Conservation (phyloP, 2,888 invertebrate species). For the Drosophila mulleri region DNA sequence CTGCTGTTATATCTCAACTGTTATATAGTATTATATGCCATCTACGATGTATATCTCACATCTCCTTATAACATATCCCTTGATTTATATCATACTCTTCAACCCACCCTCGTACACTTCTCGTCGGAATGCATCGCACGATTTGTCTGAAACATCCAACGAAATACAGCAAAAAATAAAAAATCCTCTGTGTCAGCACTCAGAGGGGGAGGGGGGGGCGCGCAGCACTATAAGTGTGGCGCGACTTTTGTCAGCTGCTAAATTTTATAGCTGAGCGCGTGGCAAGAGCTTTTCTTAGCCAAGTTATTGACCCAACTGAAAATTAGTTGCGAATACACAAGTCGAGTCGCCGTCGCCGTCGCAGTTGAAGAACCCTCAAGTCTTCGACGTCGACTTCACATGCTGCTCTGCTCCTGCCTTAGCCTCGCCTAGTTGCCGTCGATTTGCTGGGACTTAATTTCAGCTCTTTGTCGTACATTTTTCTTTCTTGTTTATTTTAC, state of each 20-base stretch:
- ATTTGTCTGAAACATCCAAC: background rate
- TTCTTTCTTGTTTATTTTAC: conserved; percentile 23
- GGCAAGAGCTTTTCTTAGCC: conserved; percentile 19
- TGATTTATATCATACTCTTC: background rate
- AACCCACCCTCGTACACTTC: conserved; percentile 14
- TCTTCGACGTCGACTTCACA: background rate
- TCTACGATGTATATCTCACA: background rate
- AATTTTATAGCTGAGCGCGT: conserved; percentile 48
- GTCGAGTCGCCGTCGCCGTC: background rate
- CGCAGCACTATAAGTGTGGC: conserved; percentile 15
- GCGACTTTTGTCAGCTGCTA: conserved; percentile 41
- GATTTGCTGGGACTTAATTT: conserved; percentile 64
- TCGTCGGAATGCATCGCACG: conserved; percentile 33
- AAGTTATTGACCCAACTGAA: conserved; percentile 63
- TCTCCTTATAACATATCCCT: background rate
- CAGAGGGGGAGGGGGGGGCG: conserved; percentile 2
- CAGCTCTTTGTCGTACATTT: conserved; percentile 40
- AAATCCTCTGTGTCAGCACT: conserved; percentile 23
- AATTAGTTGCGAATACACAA: conserved; percentile 39
- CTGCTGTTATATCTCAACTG: background rate
- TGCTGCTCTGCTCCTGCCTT: background rate
- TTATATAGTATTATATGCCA: background rate
- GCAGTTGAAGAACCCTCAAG: conserved; percentile 53
- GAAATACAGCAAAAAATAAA: too few species aligned
- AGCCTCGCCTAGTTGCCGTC: conserved; percentile 15